Evolutionary conservation across 64 coral and sea anemone genomes (phyloP).

Genomic region (Stylophora pistillata): DNA sequence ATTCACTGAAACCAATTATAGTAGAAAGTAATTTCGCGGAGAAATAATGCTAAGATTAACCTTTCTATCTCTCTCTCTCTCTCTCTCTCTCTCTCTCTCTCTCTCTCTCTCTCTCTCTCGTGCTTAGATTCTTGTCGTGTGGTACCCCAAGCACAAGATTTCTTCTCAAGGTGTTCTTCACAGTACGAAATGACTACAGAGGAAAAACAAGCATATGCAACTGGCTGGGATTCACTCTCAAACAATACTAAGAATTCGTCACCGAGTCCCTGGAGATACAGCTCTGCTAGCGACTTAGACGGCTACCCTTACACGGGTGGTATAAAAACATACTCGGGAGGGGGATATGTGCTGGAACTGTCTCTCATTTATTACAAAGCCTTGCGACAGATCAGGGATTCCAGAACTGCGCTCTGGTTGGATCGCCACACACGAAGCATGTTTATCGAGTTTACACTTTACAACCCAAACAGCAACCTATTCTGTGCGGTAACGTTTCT

Average conservation of each 20-base stretch:
- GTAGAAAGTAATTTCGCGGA: too few relatives aligned
- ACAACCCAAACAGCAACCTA: conserved; percentile 91
- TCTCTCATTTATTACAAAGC: conserved; percentile 79
- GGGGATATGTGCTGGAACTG: conserved; percentile 79
- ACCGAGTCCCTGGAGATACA: conserved; percentile 63
- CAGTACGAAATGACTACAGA: conserved; percentile 52
- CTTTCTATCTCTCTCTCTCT: too few relatives aligned
- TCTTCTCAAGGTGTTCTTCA: conserved; percentile 34
- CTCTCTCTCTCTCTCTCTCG: not conserved
- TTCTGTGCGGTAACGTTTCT: conserved; percentile 80
- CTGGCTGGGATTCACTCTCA: conserved; percentile 27
- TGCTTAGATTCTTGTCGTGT: conserved; percentile 35
- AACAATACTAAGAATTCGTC: conserved; percentile 19
- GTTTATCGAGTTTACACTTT: conserved; percentile 84
- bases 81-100: not conserved
- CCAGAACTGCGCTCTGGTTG: conserved; percentile 64
- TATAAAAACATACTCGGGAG: conserved; percentile 83
- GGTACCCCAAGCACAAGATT: not conserved
- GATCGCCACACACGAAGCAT: conserved; percentile 69
- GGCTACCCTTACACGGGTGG: conserved; percentile 69
- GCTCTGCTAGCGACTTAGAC: conserved; percentile 34
- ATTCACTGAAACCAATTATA: too few relatives aligned
- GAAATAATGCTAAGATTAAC: too few relatives aligned
- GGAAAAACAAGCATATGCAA: conserved; percentile 45
- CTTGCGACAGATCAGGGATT: conserved; percentile 44